Percentiles rank a stretch among this genome's conserved stretches.
phyloP scores from a whole-genome alignment of 2,113 vertebrate species.

The Syrmaticus mikado region DNA sequence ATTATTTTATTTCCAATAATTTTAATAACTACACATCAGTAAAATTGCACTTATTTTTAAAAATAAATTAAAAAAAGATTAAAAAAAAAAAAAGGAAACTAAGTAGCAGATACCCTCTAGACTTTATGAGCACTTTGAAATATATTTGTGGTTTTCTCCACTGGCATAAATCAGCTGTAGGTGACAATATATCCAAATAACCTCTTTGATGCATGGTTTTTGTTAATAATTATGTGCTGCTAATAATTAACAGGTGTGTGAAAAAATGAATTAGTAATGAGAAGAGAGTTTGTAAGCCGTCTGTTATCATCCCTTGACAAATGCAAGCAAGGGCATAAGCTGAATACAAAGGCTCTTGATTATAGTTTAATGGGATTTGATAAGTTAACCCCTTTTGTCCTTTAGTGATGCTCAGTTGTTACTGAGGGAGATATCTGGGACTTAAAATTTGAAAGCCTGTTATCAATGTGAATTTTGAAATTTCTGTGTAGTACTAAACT shows the following conservation, averaged over 20 bases:
- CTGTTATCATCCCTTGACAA: conserved; percentile 70
- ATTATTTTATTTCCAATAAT: not conserved
- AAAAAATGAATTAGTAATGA: conserved; percentile 74
- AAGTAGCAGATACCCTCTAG: accelerated
- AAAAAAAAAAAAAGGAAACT: not conserved
- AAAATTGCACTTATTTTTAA: not conserved
- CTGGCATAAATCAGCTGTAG: conserved; percentile 53
- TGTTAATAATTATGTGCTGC: conserved; percentile 71
- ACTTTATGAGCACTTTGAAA: not conserved
- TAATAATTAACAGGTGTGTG: conserved; percentile 75
- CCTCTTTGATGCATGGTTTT: conserved; percentile 62
- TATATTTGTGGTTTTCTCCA: conserved; percentile 38
- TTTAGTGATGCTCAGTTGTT: not conserved
- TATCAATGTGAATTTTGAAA: not conserved
- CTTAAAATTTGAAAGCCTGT: not conserved
- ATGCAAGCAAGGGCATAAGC: conserved; percentile 55
- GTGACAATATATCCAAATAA: conserved; percentile 71
- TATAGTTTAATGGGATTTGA: conserved; percentile 57
- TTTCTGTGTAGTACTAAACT: not conserved
- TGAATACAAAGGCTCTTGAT: conserved; percentile 66
- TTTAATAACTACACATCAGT: not conserved
- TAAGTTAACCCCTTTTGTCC: conserved; percentile 63
- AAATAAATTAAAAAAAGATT: not conserved
- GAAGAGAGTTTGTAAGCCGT: conserved; percentile 69
- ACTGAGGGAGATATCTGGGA: not conserved